A percentile compares a stretch with the other conserved stretches of the same genome.
Evolutionary conservation across 2,797 vertebrate genomes (phyloP).

Genomic region (Leontopithecus rosalia): DNA sequence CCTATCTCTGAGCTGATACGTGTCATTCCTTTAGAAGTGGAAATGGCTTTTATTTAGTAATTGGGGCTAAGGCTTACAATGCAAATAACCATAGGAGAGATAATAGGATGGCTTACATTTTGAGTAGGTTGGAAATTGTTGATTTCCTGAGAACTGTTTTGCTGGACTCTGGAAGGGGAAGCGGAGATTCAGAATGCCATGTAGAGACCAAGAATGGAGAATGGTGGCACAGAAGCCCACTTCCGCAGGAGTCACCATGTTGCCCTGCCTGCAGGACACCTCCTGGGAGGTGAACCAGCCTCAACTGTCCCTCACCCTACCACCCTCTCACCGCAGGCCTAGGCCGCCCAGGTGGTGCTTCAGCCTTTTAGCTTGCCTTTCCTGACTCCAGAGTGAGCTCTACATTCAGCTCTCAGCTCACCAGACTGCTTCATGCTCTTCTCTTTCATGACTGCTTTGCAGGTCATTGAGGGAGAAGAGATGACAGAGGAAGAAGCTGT

Average conservation of each 20-base stretch:
- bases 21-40: background rate
- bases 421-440: background rate
- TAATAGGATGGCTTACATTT: background rate
- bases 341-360: background rate
- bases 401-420: background rate
- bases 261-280: background rate
- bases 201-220: background rate
- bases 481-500: background rate
- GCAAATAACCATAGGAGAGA: background rate
- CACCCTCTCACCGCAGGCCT: background rate
- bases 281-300: background rate
- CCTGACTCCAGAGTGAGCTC: slow-evolving; percentile 8
- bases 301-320: background rate
- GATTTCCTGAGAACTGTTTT: background rate
- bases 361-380: background rate
- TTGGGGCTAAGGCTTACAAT: background rate
- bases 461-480: background rate
- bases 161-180: background rate
- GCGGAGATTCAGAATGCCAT: background rate
- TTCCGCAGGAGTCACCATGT: background rate
- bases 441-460: background rate
- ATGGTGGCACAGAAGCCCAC: background rate
- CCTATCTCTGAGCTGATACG: background rate
- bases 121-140: background rate
- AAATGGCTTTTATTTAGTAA: background rate